Evolutionary conservation across 2,888 invertebrate genomes (phyloP).

Genomic region (Patella depressa): DNA sequence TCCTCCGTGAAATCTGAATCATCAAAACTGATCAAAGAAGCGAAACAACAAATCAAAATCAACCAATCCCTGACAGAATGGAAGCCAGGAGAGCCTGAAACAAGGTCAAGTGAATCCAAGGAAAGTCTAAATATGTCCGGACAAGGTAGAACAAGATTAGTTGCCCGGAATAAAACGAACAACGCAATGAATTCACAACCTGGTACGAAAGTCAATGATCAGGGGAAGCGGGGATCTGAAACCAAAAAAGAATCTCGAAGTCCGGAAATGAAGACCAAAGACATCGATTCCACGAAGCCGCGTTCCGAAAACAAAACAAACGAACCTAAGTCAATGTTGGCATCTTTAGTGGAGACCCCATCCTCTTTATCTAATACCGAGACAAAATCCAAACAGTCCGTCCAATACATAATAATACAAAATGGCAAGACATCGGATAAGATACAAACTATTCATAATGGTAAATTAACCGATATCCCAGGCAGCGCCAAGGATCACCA

Average conservation of each 20-base stretch:
- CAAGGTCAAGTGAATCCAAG: too few species aligned
- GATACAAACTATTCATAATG: too few species aligned
- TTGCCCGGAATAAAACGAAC: too few species aligned
- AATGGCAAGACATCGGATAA: neutral
- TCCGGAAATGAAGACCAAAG: neutral
- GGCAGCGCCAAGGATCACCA: neutral
- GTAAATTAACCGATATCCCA: neutral
- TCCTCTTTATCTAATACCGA: neutral
- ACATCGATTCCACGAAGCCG: neutral
- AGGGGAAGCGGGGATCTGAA: too few species aligned
- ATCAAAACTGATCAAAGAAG: neutral
- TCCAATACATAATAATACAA: constrained; percentile 1
- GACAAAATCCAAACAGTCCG: neutral
- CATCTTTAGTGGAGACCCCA: neutral
- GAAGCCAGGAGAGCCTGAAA: neutral
- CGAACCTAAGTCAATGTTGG: neutral
- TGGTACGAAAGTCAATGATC: too few species aligned
- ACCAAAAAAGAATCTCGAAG: too few species aligned
- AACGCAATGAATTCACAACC: too few species aligned
- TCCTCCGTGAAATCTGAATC: neutral
- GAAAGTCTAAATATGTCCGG: too few species aligned
- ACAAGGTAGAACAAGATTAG: too few species aligned
- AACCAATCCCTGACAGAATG: neutral
- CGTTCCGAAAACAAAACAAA: neutral
- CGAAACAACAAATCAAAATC: neutral